Evolutionary conservation across 2,113 vertebrate species (phyloP), one percentile per base, ranked within the genome.

Genomic region (Hippoglossus stenolepis): DNA sequence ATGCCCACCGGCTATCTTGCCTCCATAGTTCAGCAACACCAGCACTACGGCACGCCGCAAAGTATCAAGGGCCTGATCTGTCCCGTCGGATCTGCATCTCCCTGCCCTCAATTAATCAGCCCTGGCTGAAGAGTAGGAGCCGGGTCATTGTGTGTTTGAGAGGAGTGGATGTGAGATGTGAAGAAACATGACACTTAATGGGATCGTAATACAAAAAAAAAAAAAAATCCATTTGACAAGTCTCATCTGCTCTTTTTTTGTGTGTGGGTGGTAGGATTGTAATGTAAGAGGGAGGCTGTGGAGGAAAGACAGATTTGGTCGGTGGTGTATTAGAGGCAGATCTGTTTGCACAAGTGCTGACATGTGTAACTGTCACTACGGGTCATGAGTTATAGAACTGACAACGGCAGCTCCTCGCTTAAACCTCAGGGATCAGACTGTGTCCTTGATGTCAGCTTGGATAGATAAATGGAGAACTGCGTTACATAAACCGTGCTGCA

Each of bases 11-110:
- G 90, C 90, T 84, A 87, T 92, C 89, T 93, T 80, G 80, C 83
- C 72, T 91, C 91, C 85, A 87, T 90, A 93, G 91, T 91, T 93
- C 83, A 92, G 90, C 85, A 86, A 83, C 83, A 92, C 87, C 85
- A 89, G 87, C 84, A 75, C 49, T 64, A 63, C 57, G 49, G 59
- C 72, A 63, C 51, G 70, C 70, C 5, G 51, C 35, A 73, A 88
- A 86, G 83, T 91, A 91, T 86, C 70, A 85, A 71, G 74, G 71
- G 79, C 92, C 87, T 63, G 59, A 79, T 91, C 83, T 81, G 89
- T 88, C 85, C 86, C 24, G 9, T 69, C 69, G 23, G 17, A 85
- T 91, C 85, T 89, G 78, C 79, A 49, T 90, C 90, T 79, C 68
- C 63, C 18, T 77, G 77, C 60, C 71, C 77, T 81, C 74, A 80